Percentiles rank a stretch among this genome's conserved stretches.
Conservation (phyloP, 2,113 vertebrate genomes). For the Cyanocitta stelleri region DNA sequence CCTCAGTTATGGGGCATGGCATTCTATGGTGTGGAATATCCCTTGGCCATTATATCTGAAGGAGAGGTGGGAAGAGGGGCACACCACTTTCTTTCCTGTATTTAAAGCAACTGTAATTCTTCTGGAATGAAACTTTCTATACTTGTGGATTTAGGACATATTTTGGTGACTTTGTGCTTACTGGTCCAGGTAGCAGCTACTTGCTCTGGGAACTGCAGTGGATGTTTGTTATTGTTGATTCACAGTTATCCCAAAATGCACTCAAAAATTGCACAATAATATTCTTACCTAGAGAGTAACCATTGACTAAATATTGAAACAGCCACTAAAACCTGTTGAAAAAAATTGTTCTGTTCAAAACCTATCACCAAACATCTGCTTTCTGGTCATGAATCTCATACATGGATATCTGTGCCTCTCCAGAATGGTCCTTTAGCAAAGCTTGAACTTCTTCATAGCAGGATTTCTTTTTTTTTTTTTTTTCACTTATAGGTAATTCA, state of each 20-base stretch:
- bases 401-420: background rate
- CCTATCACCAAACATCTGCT: background rate
- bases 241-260: background rate
- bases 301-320: background rate
- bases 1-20: background rate
- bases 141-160: background rate
- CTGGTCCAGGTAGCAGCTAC: background rate
- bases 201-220: background rate
- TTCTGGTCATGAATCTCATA: background rate
- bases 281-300: background rate
- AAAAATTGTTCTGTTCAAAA: background rate
- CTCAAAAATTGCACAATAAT: background rate
- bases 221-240: background rate
- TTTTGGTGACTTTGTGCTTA: background rate
- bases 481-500: background rate
- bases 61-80: background rate
- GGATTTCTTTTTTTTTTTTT: background rate
- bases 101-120: background rate
- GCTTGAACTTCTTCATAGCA: background rate
- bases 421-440: background rate
- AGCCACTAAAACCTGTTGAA: background rate
- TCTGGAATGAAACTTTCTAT: background rate
- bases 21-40: background rate
- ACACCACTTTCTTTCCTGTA: background rate
- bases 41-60: background rate